Percentiles rank a stretch among this genome's conserved stretches.
Conservation (phyloP, 2,113 vertebrate species). For the Pteruthius melanotis region DNA sequence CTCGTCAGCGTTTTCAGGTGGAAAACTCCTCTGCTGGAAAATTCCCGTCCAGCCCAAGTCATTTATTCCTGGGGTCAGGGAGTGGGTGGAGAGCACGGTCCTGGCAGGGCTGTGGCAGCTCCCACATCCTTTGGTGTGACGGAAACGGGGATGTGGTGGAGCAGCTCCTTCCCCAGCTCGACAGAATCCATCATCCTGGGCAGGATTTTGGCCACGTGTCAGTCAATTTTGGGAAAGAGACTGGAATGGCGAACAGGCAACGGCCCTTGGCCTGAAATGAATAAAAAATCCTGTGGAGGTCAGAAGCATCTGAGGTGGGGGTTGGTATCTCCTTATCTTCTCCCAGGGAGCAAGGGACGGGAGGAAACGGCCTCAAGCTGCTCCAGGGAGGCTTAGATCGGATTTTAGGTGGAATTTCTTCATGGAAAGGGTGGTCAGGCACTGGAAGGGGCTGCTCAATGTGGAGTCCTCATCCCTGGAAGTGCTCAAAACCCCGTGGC, state of each 20-base stretch:
- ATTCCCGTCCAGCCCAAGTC: neutral
- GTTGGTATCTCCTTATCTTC: neutral
- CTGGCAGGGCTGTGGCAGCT: neutral
- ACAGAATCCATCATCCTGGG: neutral
- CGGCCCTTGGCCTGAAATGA: neutral
- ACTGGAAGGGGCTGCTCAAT: neutral
- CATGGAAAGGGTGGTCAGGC: neutral
- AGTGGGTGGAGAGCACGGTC: neutral
- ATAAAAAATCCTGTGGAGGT: neutral
- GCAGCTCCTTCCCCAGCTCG: neutral
- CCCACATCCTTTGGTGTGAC: constrained; percentile 6
- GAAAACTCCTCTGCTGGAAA: constrained; percentile 24
- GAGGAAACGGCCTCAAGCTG: neutral
- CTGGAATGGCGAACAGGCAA: neutral
- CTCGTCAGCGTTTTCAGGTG: neutral
- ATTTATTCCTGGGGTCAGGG: neutral
- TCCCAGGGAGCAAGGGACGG: neutral
- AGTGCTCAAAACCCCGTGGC: neutral
- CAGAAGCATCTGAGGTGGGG: neutral
- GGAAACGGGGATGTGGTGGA: neutral
- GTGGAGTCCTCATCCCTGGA: neutral
- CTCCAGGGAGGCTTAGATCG: neutral
- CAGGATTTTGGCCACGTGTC: fast-evolving
- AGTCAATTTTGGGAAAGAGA: neutral
- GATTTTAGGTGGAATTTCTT: neutral